Percentiles rank a stretch among this genome's conserved stretches.
These are phyloP conservation scores for Rhea americana DNA, from an alignment of 2,113 vertebrate genomes.

Conservation along the genomic window DNA sequence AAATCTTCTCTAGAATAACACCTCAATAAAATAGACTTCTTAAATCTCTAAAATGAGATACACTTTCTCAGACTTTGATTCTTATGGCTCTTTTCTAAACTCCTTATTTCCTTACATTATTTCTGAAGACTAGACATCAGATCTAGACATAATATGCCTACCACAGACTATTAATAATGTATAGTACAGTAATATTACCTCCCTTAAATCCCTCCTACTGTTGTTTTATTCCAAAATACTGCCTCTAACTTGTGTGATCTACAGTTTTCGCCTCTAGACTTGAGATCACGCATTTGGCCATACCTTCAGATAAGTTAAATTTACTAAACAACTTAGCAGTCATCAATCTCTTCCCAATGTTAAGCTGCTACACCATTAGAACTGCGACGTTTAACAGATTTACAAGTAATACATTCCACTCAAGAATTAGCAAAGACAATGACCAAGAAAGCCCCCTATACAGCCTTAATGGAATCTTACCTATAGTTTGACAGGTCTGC, in stretches of 20 bases:
- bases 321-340: background rate
- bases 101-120: background rate
- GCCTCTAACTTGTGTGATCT: background rate
- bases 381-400: background rate
- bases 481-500: background rate
- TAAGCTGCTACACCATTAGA: background rate
- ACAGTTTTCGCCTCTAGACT: background rate
- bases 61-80: background rate
- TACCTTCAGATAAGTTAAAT: background rate
- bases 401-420: background rate
- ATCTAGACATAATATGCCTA: background rate
- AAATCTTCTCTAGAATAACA: background rate
- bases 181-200: background rate
- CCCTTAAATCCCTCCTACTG: background rate
- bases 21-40: background rate
- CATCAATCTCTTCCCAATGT: background rate
- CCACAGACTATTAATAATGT: background rate
- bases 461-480: background rate
- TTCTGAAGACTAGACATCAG: background rate
- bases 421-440: background rate
- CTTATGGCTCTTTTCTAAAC: background rate
- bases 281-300: background rate
- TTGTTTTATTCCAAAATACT: background rate
- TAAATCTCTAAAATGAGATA: background rate
- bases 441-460: background rate